These are phyloP conservation scores for Lepidurus arcticus DNA, from an alignment of 1,140 invertebrate genomes.

Conservation along the genomic window DNA sequence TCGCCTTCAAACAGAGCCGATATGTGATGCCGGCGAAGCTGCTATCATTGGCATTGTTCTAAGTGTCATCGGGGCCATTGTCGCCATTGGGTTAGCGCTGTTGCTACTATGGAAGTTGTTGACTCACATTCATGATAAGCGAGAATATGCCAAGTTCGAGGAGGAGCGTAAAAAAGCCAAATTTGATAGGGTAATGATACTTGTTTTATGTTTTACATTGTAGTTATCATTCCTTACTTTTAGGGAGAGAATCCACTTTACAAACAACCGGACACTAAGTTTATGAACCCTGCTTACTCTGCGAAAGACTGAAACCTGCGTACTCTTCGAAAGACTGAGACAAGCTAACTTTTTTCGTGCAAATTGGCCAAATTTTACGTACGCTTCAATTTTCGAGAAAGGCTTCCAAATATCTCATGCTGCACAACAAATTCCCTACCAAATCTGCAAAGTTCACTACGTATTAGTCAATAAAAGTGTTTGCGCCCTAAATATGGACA, in stretches of 20 bases:
- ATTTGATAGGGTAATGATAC: conserved; percentile 24
- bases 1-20: neutral
- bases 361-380: too few species aligned
- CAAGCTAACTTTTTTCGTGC: too few species aligned
- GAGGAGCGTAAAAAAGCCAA: conserved; percentile 27
- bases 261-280: neutral
- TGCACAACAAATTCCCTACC: too few species aligned
- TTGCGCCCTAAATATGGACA: neutral
- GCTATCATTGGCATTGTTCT: neutral
- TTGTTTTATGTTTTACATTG: neutral
- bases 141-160: conserved; percentile 30
- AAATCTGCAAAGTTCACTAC: too few species aligned
- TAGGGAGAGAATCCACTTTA: conserved; percentile 28
- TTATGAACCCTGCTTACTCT: conserved; percentile 25
- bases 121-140: conserved; percentile 28
- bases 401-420: too few species aligned
- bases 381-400: too few species aligned
- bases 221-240: neutral
- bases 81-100: conserved; percentile 24
- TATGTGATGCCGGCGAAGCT: neutral
- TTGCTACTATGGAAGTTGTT: conserved; percentile 29
- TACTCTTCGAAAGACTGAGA: neutral
- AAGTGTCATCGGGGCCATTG: conserved; percentile 26
- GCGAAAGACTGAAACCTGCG: neutral
- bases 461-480: neutral